Conservation (phyloP, 2,113 vertebrate genomes). For the Pteropus alecto region DNA sequence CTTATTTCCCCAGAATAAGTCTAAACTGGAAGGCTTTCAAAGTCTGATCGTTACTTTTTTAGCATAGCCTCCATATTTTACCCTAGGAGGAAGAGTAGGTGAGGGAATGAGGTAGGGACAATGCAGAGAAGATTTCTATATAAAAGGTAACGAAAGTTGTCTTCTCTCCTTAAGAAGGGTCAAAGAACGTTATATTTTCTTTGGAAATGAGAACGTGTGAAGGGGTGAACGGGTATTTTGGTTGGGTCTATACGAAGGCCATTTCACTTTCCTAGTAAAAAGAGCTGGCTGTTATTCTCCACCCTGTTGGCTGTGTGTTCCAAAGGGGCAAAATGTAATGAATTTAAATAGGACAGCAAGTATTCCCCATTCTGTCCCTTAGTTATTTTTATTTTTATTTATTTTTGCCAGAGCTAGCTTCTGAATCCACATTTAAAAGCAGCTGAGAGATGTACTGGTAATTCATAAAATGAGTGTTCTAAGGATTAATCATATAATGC, state of each 20-base stretch:
- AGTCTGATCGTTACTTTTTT: slow-evolving; percentile 1
- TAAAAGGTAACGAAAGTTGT: background rate
- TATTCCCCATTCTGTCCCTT: background rate
- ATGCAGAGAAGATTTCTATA: background rate
- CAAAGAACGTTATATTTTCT: background rate
- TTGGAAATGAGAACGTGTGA: slow-evolving; percentile 26
- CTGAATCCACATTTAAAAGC: slow-evolving; percentile 13
- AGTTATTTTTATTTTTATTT: background rate
- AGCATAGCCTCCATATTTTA: background rate
- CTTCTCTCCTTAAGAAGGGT: slow-evolving; percentile 6
- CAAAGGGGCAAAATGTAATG: background rate
- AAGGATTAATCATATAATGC: slow-evolving; percentile 24
- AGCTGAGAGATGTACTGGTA: background rate
- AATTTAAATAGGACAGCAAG: slow-evolving; percentile 34
- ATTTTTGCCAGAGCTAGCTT: background rate
- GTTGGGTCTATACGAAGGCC: background rate
- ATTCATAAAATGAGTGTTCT: slow-evolving; percentile 23
- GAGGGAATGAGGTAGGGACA: background rate
- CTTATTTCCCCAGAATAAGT: background rate
- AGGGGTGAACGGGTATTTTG: slow-evolving; percentile 6
- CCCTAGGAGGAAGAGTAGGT: background rate
- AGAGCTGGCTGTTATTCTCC: slow-evolving; percentile 2
- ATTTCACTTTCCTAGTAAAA: slow-evolving; percentile 24
- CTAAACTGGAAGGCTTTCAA: background rate
- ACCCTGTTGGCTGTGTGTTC: background rate